Base-by-base conservation (phyloP, 1,140 invertebrate species). In the Drosophila pachea region DNA sequence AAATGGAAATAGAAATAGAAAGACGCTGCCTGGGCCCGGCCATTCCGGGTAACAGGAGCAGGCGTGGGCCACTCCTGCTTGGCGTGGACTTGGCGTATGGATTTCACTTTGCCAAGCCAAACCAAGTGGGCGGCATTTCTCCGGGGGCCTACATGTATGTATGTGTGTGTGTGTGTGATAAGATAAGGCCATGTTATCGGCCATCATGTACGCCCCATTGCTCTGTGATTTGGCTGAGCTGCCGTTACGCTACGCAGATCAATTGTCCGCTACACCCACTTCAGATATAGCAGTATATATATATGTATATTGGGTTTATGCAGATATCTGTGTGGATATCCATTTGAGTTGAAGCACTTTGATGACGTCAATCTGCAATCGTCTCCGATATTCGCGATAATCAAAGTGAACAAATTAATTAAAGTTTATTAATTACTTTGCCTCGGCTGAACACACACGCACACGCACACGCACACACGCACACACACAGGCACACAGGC, bases 191-290 rank as follows among this genome's bases (percentile, higher is more conserved):
- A 7, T 35, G 32, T 12, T 36, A 43, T 43, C 22, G n/a, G 31
- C 6, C 32, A 81, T 78, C 77, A 59, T 42, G 31, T 64, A 56
- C 62, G 62, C 50, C 65, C 49, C 58, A 61, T 68, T 43, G 32
- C 47, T 45, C 32, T 31, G 35, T 58, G 65, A 74, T 64, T 63
- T 63, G 40, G 12, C 59, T 54, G 40, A 40, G 73, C 68, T 68
- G 68, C 76, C 76, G 76, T 76, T 73, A 76, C 77, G 77, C 61
- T 63, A 53, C 50, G 60, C 72, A 68, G 60, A 49, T 50, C 36
- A 43, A n/a, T 60, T 55, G 42, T 59, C n/a, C 45, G 33, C 11
- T 22, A 59, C 42, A 49, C 16, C 43, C 35, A 16, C 43, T 33
- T n/a, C 4, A 40, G 22, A 40, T 40, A 40, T 40, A 12, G n/a